phyloP scores from a whole-genome alignment of 2,888 invertebrate species.

The Clitarchus hookeri region DNA sequence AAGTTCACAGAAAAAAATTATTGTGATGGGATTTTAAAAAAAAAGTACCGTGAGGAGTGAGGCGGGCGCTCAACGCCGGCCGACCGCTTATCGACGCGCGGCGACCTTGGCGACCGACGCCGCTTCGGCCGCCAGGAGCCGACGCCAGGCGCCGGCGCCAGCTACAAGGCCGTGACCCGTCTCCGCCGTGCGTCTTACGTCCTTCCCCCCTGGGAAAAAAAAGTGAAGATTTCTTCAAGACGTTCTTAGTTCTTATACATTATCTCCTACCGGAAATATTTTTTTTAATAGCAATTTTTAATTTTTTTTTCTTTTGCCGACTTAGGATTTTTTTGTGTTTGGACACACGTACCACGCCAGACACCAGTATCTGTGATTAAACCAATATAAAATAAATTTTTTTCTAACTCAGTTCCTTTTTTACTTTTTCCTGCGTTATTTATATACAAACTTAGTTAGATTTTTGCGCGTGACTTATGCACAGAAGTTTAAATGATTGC shows the following conservation, averaged over 20 bases:
- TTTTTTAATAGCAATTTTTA: background rate
- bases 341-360: too few species aligned
- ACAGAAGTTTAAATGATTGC: too few species aligned
- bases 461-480: too few species aligned
- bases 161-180: too few species aligned
- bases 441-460: too few species aligned
- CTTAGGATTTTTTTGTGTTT: too few species aligned
- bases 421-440: too few species aligned
- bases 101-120: slow-evolving; percentile 19
- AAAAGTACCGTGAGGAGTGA: background rate
- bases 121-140: background rate
- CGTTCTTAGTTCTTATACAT: background rate
- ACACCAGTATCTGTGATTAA: too few species aligned
- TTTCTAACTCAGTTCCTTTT: too few species aligned
- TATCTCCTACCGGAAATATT: background rate
- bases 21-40: background rate
- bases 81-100: background rate
- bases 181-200: background rate
- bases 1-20: slow-evolving; percentile 3
- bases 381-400: too few species aligned
- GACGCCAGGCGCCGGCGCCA: background rate
- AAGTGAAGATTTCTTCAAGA: background rate
- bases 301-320: too few species aligned
- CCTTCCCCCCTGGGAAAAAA: background rate
- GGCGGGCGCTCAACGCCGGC: background rate